Percentiles rank a stretch among this genome's conserved stretches.
Evolutionary conservation across 2,113 vertebrate genomes (phyloP).

Genomic region (Aptenodytes forsteri): DNA sequence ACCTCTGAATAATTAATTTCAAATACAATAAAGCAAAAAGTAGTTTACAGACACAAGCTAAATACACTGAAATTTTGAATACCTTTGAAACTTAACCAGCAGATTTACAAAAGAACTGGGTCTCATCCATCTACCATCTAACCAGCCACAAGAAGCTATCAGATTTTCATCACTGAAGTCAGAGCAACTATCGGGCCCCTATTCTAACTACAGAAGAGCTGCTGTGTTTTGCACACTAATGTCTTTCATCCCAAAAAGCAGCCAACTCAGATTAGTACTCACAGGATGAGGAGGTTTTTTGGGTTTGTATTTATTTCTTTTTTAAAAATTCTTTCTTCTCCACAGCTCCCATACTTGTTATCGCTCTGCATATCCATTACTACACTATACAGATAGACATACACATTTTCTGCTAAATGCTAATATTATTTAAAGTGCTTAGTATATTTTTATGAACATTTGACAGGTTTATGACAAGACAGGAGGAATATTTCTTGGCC

Average conservation of each 20-base stretch:
- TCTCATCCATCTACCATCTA: background rate
- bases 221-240: background rate
- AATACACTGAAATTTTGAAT: background rate
- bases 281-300: background rate
- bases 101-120: background rate
- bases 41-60: background rate
- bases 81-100: background rate
- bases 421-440: background rate
- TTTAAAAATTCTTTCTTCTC: background rate
- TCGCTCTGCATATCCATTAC: background rate
- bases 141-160: background rate
- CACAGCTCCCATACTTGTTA: background rate
- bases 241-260: background rate
- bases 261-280: background rate
- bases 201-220: background rate
- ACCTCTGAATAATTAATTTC: conserved; percentile 55
- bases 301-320: background rate
- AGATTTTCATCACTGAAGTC: background rate
- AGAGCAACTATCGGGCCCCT: background rate
- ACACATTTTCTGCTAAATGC: background rate
- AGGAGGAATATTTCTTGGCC: background rate
- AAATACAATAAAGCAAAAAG: conserved; percentile 50
- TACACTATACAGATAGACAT: background rate
- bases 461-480: background rate
- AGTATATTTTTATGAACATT: background rate